Evolutionary conservation across 2,797 vertebrate species (phyloP), one percentile per base, ranked within the genome.

Genomic region (Scarus forsteni): DNA sequence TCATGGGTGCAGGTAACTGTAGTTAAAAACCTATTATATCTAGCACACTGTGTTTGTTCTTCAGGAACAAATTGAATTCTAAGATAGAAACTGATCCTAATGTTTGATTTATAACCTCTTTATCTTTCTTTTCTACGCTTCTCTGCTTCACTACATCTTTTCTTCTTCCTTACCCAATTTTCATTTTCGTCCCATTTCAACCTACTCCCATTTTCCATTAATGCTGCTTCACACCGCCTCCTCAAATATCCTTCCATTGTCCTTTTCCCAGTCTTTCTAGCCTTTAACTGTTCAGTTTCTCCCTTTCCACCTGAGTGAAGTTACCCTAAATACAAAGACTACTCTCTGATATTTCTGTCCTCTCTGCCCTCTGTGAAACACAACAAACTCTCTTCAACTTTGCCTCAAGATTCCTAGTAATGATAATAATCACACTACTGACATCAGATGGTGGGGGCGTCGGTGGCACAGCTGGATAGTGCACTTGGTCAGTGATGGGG

Each of bases 21-120:
- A 85, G 69, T 64, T 63, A 79, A 84, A 80, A 87, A 80, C 76
- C 81, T 46, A 84, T 85, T 88, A 78, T 60, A 71, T 71, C 56
- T 67, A 70, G 54, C 53, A 68, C 77, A 67, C 61, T 66, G 66
- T 73, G 66, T 87, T 86, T 85, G 70, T 79, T 86, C 73, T 77
- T 18, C 0, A 70, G 76, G 76, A 85, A 84, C 74, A 83, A 81
- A 86, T 68, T 84, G 81, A 88, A 82, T 85, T 83, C 16, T 3
- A 54, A 66, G 66, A 73, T 48, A 44, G 50, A 77, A 83, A 75
- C 68, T 77, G 73, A 77, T 71, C 70, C 66, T 72, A 34, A 57
- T 58, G 57, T 66, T 64, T 56, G 57, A 77, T 81, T 85, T 81
- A 66, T 80, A 65, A 75, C 70, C 71, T 62, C 36, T 52, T 46